Base-by-base conservation (phyloP, 2,888 invertebrate genomes). In the Palloptera scutellata region DNA sequence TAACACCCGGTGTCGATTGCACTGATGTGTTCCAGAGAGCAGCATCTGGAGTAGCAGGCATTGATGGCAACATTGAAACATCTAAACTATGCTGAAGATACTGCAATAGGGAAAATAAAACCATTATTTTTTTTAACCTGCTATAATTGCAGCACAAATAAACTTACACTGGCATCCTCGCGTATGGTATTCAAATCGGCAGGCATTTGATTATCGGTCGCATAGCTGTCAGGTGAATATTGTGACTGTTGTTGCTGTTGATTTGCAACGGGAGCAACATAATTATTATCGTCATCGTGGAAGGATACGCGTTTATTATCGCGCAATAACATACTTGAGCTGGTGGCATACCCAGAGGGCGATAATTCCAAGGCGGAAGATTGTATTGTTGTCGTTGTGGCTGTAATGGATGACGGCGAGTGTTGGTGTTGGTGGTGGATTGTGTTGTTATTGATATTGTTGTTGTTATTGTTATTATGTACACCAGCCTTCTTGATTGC, bases 1-100 rank as follows among this genome's bases (percentile, higher is more conserved):
- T 97, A 65, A 98, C 98, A 73, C 96, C 96, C 30, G 97, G 97
- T 68, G 97, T 97, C 78, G 91, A 92, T 75, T 88, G 86, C 65
- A 83, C 79, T 15, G 78, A 74, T 57, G 81, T 82, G 69, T 85
- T 85, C 85, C 85, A 85, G 52, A 82, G 79, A 60, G 84, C 84
- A 55, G 86, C 77, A 74, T 85, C 84, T 6, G 93, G 92, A 57
- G 92, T 91, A 73, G 89, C 88, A 66, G 92, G 92, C 78, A 91
- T 91, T 78, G 81, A 77, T 61, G 93, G 90, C 80, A 95, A 86
- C 88, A 94, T 88, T 75, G 93, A 92, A 72, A 94, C 92, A 84
- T 95, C 94, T 75, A 91, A 88, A 77, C 92, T 90, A 84, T 86
- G 85, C 70, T 79, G 75, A 70, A 80, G 72, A 69, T 74, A 79